Percentiles rank a stretch among this genome's conserved stretches.
phyloP scores from a whole-genome alignment of 64 coral and sea anemone species.

The Porites lutea region DNA sequence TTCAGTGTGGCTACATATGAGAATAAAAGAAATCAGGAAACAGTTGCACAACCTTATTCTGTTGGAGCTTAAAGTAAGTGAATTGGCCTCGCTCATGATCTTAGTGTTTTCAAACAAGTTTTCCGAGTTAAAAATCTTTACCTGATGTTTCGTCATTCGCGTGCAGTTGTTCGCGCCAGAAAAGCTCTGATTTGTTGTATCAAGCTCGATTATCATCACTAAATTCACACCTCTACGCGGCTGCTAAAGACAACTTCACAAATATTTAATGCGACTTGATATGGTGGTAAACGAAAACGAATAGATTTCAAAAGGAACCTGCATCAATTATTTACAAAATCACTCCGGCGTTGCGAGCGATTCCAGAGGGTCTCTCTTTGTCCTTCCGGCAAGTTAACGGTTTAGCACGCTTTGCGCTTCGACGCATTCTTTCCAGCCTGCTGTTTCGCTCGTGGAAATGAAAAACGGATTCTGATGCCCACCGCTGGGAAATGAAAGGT shows the following conservation, averaged over 20 bases:
- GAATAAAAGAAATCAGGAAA: neutral
- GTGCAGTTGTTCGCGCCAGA: neutral
- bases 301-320: constrained; percentile 34
- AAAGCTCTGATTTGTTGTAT: too few species aligned
- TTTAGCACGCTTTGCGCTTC: neutral
- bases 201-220: neutral
- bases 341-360: constrained; percentile 41
- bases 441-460: neutral
- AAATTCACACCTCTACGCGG: neutral
- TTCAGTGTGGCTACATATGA: too few species aligned
- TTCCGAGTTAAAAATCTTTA: neutral
- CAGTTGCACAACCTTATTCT: neutral
- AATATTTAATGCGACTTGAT: constrained; percentile 51
- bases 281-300: constrained; percentile 52
- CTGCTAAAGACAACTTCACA: constrained; percentile 24
- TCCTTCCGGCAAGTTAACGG: constrained; percentile 41
- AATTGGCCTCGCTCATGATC: too few species aligned
- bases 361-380: constrained; percentile 31
- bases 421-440: neutral
- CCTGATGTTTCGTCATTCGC: neutral
- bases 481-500: constrained; percentile 17
- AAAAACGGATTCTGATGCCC: neutral
- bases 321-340: constrained; percentile 56
- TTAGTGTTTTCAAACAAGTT: neutral
- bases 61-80: too few species aligned